Base-by-base conservation (phyloP, 2,113 vertebrate species). In the Oplegnathus fasciatus region DNA sequence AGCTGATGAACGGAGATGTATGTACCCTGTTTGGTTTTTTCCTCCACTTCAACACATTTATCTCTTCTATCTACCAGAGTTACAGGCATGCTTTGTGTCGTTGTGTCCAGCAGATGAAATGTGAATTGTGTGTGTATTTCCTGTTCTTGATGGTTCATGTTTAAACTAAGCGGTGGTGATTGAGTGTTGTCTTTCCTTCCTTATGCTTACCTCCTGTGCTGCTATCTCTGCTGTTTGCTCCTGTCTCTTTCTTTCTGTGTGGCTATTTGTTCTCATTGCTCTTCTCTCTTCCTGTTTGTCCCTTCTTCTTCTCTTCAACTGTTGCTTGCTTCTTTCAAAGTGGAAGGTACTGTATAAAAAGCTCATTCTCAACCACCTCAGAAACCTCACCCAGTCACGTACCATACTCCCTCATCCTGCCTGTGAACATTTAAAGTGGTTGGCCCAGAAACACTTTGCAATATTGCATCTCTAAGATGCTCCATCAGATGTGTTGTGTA, bases 1-100 rank as follows among this genome's bases (percentile, higher is more conserved):
- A 99, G 88, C 90, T 99, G 32, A 97, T 98, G 94, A 97, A 98
- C 0, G 98, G 98, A 93, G 98, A 99, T 58, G 98, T 99, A 96
- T 91, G 98, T 95, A 52, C 0, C 48, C 37, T 24, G 7, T 75
- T 62, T 65, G 50, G 17, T 44, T 15, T 66, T 42, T 72, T 61
- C 8, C 4, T 46, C 34, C 30, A 6, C 18, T 26, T 34, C 2
- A 4, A n/a, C 54, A 48, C 32, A 1, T 58, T 20, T 37, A 14
- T 42, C 17, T 55, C 20, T 18, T 44, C 7, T 24, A 0, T 55
- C 13, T 22, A 32, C 50, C 55, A 37, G 28, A 18, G 6, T 26
- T 26, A 18, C 34, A 22, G 42, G 52, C 44, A 72, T 48, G 18
- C 15, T 44, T 32, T 70, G 20, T 11, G 3, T 75, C 24, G 9